Evolutionary conservation across 1,140 invertebrate genomes (phyloP).

Genomic region (Papilio aristodemus): DNA sequence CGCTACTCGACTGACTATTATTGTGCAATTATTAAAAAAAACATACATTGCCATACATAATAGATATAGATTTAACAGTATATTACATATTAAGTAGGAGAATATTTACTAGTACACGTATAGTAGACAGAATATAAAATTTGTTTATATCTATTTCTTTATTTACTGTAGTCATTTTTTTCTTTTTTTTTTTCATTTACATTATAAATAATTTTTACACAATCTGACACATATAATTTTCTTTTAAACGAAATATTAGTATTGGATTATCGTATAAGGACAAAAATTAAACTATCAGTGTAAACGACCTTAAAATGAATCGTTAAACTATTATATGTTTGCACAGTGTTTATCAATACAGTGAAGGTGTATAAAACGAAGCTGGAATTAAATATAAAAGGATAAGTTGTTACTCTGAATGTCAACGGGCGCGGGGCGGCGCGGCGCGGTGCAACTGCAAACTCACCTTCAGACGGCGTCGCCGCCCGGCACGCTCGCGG

Average conservation of each 20-base stretch:
- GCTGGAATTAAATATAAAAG: slow-evolving; percentile 30
- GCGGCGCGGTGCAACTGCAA: slow-evolving; percentile 54
- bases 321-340: slow-evolving; percentile 4
- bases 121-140: no score
- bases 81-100: no score
- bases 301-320: slow-evolving; percentile 5
- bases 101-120: no score
- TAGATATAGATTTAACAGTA: no score
- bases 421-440: slow-evolving; percentile 48
- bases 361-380: slow-evolving; percentile 15
- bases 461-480: slow-evolving; percentile 64
- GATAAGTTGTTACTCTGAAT: slow-evolving; percentile 25
- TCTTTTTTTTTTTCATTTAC: no score
- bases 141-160: no score
- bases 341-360: slow-evolving; percentile 9
- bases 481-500: slow-evolving; percentile 50
- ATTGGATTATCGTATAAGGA: not conserved
- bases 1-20: slow-evolving; percentile 2
- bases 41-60: no score
- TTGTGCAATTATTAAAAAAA: slow-evolving; percentile 3
- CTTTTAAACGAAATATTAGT: no score
- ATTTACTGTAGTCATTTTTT: no score
- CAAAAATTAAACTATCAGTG: slow-evolving; percentile 1
- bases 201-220: no score
- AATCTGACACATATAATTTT: no score